phyloP scores from a whole-genome alignment of 2,888 invertebrate species.

The Heteromyza rotundicornis region DNA sequence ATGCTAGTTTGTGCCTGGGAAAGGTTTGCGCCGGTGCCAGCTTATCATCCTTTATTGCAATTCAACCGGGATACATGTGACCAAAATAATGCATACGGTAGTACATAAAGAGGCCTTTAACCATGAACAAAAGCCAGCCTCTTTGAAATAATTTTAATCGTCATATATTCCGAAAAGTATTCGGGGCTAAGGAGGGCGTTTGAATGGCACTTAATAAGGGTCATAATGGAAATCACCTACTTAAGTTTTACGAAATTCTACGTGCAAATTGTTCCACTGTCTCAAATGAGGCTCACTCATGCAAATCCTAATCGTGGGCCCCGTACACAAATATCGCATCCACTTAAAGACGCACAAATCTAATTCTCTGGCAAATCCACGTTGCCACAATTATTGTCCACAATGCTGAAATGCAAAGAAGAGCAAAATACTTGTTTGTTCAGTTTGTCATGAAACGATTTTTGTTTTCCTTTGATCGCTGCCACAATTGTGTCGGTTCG shows the following conservation, averaged over 20 bases:
- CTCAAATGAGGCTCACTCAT: neutral
- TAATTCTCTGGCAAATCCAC: constrained; percentile 25
- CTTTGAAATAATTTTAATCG: neutral
- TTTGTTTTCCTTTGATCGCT: constrained; percentile 46
- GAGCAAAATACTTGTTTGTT: neutral
- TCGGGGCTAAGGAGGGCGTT: constrained; percentile 41
- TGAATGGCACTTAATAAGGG: constrained; percentile 54
- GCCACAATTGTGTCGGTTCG: constrained; percentile 1
- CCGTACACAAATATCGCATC: neutral
- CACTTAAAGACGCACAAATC: constrained; percentile 20
- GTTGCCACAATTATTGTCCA: neutral
- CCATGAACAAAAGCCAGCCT: neutral
- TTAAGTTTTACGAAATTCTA: constrained; percentile 40
- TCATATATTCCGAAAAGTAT: neutral
- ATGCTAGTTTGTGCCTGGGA: neutral
- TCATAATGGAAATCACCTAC: constrained; percentile 53
- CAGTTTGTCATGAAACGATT: neutral
- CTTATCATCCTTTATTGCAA: neutral
- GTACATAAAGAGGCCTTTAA: neutral
- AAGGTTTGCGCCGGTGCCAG: neutral
- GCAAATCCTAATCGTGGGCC: neutral
- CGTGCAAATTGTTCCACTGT: constrained; percentile 47
- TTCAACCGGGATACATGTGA: no score
- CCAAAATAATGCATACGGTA: no score
- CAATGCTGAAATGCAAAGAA: neutral